These are phyloP conservation scores for Deroplatys truncata DNA, from an alignment of 2,888 invertebrate species.

Conservation along the genomic window DNA sequence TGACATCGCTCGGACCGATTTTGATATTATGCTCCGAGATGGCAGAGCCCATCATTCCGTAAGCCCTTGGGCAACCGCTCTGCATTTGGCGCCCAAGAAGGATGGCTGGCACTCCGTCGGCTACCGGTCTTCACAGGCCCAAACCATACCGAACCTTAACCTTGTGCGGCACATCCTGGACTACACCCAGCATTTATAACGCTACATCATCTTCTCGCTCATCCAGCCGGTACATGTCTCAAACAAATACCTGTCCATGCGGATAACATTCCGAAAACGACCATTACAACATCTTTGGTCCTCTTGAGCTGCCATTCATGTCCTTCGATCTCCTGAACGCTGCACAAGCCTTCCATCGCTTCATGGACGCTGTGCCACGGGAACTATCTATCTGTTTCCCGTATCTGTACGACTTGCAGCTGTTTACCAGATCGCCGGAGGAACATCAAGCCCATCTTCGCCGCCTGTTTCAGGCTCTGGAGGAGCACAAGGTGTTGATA, in stretches of 20 bases:
- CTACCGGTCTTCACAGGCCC: too few species aligned
- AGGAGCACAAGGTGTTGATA: not conserved
- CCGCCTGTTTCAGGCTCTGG: too few species aligned
- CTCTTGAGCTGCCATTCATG: slow-evolving; percentile 22
- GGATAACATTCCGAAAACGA: too few species aligned
- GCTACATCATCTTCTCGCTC: not conserved
- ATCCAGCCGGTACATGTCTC: not conserved
- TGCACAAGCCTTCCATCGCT: slow-evolving; percentile 19
- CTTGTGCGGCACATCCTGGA: too few species aligned
- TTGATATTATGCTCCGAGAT: too few species aligned
- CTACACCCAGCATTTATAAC: too few species aligned
- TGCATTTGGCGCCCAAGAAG: too few species aligned
- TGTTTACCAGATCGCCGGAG: not conserved
- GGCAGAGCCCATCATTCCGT: too few species aligned
- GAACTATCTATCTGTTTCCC: not conserved
- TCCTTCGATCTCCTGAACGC: slow-evolving; percentile 9
- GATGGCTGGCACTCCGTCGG: too few species aligned
- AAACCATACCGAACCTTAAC: too few species aligned
- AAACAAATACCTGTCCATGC: not conserved
- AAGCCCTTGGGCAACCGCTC: too few species aligned
- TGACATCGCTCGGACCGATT: too few species aligned
- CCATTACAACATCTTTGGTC: slow-evolving; percentile 17
- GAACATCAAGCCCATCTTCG: not conserved
- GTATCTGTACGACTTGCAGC: slow-evolving; percentile 12
- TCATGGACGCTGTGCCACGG: slow-evolving; percentile 8